Evolutionary conservation across 2,797 vertebrate species (phyloP), one percentile per base, ranked within the genome.

Genomic region (Glossophaga mutica): DNA sequence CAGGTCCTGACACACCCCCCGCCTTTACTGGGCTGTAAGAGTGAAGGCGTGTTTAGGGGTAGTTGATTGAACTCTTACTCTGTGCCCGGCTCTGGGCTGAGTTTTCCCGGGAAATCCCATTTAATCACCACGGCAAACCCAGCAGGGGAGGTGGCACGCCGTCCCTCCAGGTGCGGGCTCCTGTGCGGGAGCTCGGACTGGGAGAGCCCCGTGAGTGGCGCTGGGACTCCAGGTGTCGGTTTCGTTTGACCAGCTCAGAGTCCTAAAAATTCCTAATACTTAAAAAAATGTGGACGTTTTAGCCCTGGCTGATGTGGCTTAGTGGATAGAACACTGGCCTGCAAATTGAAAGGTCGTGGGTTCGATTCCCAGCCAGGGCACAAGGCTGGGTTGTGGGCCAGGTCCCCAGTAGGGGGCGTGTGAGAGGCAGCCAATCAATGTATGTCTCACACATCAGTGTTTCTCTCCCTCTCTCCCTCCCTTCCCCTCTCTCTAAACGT

Each of bases 201-300:
- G 55, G 46, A 77, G 68, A 42, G 22, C 42, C 34, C 19, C 11
- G 67, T 2, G 39, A 39, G n/a, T n/a, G 6, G 4, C 29, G 5
- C 18, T 57, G 6, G 48, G 29, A 14, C 74, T 82, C 2, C 8
- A 9, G 22, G 48, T 29, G 26, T 62, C 62, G 86, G 37, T 94
- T 93, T 48, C 86, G 37, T 93, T 93, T 50, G 48, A 85, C 37
- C 34, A 48, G 32, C 24, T 10, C 34, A 37, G 94, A 83, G 81
- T 26, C 57, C 78, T 67, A 32, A 16, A 67, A 21, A 21, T 73
- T 57, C 57, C 24, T 70, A 76, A 44, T 55, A 39, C 9, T 67
- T 83, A 57, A 32, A 15, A 39, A 67, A 62, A 59, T 12, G 12
- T 59, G 57, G 24, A 29, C 57, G 29, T 59, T 59, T 26, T 26